Evolutionary conservation across 2,113 vertebrate genomes (phyloP).

Genomic region (Thymallus thymallus): DNA sequence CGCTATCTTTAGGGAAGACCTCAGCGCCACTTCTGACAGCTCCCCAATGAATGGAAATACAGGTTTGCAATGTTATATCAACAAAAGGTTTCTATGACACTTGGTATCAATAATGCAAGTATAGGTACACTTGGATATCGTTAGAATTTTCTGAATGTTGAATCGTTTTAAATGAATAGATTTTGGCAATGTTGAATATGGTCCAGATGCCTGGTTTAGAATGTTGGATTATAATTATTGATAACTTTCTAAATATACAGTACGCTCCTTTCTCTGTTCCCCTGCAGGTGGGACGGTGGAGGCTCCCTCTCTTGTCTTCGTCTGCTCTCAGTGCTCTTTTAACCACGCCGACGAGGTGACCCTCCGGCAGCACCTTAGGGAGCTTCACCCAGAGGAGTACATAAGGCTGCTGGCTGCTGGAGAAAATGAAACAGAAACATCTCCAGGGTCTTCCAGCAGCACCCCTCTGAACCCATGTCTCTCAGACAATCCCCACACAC

Average conservation of each 20-base stretch:
- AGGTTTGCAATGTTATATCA: background rate
- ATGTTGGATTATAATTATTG: too few relatives aligned
- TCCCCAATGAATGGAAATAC: background rate
- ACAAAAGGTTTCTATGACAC: background rate
- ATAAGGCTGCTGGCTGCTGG: background rate
- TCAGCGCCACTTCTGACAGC: background rate
- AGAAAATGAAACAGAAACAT: background rate
- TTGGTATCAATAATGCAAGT: too few relatives aligned
- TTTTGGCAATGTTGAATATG: background rate
- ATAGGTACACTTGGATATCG: too few relatives aligned
- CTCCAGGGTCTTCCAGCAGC: background rate
- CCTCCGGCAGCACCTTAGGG: constrained; percentile 1
- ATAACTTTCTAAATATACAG: background rate
- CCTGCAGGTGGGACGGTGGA: background rate
- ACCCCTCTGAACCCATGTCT: background rate
- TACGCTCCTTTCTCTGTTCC: background rate
- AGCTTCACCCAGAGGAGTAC: background rate
- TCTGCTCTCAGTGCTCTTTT: constrained; percentile 1
- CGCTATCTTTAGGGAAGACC: background rate
- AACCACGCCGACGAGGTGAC: background rate
- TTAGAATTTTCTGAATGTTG: too few relatives aligned
- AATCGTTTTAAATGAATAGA: too few relatives aligned
- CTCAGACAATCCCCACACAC: background rate
- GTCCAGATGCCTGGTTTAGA: background rate
- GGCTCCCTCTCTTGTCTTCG: background rate